A percentile compares a stretch with the other conserved stretches of the same genome.
Evolutionary conservation across 2,888 invertebrate genomes (phyloP).

Genomic region (Luffia ferchaultella): DNA sequence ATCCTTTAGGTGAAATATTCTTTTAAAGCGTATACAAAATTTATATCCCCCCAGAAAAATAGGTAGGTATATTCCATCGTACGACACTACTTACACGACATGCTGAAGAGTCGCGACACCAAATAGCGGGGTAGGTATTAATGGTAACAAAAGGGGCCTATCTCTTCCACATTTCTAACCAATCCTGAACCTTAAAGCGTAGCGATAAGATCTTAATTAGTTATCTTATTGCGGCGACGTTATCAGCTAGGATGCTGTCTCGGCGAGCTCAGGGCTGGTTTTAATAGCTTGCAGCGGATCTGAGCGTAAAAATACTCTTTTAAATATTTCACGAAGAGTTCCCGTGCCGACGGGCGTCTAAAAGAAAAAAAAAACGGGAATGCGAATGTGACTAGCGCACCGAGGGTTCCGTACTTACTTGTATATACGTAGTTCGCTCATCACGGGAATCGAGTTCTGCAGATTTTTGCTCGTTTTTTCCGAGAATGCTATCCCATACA

Average conservation of each 20-base stretch:
- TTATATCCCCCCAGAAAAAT: not conserved
- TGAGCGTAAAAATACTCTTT: slow-evolving; percentile 58
- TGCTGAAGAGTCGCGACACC: slow-evolving; percentile 54
- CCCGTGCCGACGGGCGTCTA: not conserved
- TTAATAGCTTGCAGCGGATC: slow-evolving; percentile 63
- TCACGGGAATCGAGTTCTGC: too few species aligned
- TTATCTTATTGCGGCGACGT: slow-evolving; percentile 26
- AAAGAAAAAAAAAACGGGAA: not conserved
- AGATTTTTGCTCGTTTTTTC: too few species aligned
- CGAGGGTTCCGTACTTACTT: too few species aligned
- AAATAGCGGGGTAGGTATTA: slow-evolving; percentile 57
- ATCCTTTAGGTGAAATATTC: too few species aligned
- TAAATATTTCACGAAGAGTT: slow-evolving; percentile 55
- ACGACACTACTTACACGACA: slow-evolving; percentile 41
- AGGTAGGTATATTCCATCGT: slow-evolving; percentile 17
- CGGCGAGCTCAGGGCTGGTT: slow-evolving; percentile 57
- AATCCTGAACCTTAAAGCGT: slow-evolving; percentile 41
- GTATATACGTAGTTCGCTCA: too few species aligned
- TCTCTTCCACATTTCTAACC: slow-evolving; percentile 26
- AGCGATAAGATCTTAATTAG: slow-evolving; percentile 56
- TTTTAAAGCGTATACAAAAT: too few species aligned
- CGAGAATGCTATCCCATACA: too few species aligned
- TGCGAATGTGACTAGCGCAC: not conserved
- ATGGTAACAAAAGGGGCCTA: slow-evolving; percentile 45
- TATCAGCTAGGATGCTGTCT: slow-evolving; percentile 40